Evolutionary conservation across 2,797 vertebrate species (phyloP), one percentile per base, ranked within the genome.

Genomic region (Danio albolineatus): DNA sequence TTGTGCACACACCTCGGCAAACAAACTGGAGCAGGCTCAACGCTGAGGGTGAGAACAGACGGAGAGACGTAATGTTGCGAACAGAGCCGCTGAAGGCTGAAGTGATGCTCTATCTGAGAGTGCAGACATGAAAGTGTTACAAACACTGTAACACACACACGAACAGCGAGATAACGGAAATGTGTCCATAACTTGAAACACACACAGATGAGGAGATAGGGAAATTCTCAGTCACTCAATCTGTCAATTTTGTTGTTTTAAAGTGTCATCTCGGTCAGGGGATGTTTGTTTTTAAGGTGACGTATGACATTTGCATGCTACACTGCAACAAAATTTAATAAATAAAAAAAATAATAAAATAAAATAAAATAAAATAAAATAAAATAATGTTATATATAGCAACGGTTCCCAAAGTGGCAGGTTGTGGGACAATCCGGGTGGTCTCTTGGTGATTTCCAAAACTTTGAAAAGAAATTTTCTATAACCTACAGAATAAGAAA

Each of bases 1-100:
- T 85, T 85, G 81, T 87, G 75, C 83, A 91, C 85, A 91, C 89
- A 88, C 17, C 73, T 66, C 28, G 1, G 56, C 77, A 86, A 85
- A 87, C 86, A 87, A 57, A 73, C 56, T 71, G 49, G 44, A 78
- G 82, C 80, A 84, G 78, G 80, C 73, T 66, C 65, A 59, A 73
- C 76, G 70, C 41, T 1, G 64, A 46, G 53, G 39, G 81, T 77
- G 78, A 66, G 78, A 81, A 85, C 72, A 76, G 84, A 85, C 70
- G 39, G 78, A 41, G 65, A 19, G 59, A n/a, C 8, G 10, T 84
- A 79, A 84, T 72, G 82, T 65, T 60, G 59, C 79, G 78, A 82
- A 49, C 56, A 19, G 76, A 48, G 39, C 41, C 17, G 74, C 44
- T 80, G 82, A 77, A 79, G 72, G 59, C 53, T 62, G 76, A 65